Base-by-base conservation (phyloP, 2,113 vertebrate genomes). In the Sula dactylatra region DNA sequence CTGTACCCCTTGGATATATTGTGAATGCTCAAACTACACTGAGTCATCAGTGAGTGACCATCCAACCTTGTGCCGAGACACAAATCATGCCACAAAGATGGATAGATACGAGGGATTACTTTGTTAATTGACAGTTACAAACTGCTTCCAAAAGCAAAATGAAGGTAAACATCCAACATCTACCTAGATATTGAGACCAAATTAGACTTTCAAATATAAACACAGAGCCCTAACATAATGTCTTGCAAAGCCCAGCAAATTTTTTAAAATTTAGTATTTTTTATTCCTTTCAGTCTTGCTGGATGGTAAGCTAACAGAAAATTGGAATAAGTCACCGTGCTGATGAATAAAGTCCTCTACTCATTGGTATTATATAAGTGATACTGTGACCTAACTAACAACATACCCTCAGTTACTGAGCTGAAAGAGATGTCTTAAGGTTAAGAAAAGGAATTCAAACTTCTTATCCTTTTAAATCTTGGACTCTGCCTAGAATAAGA, bases 11-110 rank as follows among this genome's bases (percentile, higher is more conserved):
- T 52, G 38, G 54, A 64, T 69, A 31, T 34, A 55, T 5, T 78
- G 29, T 74, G 85, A 94, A 81, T 72, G 76, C 17, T 91, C n/a
- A 61, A 66, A 88, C 61, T 67, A 64, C 59, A 62, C 80, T 82
- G 82, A 93, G 50, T 86, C 82, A 95, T 70, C 71, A 74, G 42
- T 64, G 83, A 92, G 72, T 82, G 95, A 82, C 88, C 86, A 82
- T 74, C 64, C 82, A 90, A 11, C 76, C 71, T 90, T 85, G 67
- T 59, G 73, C 72, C 83, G 82, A 83, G 82, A 81, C 67, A 84
- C 29, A 71, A 82, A 92, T 84, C 38, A 52, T 47, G 52, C 38
- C 47, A 25, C 66, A 88, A 79, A 93, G 88, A 71, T 81, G 55
- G 42, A 64, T 0, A 88, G 76, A 86, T 64, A 86, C 0, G 20